Conservation (phyloP, 2,797 vertebrate species). For the Onychomys arenicola region DNA sequence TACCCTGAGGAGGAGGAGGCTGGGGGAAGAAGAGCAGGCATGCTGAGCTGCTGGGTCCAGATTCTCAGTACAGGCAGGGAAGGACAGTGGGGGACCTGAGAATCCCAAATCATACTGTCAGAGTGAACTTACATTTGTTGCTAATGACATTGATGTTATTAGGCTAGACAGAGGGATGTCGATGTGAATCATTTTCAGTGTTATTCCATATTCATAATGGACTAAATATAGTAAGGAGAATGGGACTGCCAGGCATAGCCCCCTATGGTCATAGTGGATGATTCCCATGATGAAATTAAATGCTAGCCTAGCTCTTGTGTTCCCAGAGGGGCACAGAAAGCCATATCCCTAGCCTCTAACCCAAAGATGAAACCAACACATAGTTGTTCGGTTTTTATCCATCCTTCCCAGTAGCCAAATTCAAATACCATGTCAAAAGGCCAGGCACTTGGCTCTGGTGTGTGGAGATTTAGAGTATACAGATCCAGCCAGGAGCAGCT, state of each 20-base stretch:
- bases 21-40: rapidly evolving
- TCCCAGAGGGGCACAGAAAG: conserved; percentile 81
- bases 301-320: conserved; percentile 86
- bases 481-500: conserved; percentile 45
- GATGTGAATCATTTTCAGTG: conserved; percentile 94
- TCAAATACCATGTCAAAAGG: conserved; percentile 59
- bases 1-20: background rate
- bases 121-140: conserved; percentile 83
- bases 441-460: background rate
- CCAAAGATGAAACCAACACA: conserved; percentile 71
- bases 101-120: conserved; percentile 84
- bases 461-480: background rate
- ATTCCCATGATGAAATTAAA: conserved; percentile 91
- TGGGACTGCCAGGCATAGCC: conserved; percentile 91
- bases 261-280: conserved; percentile 90
- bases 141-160: conserved; percentile 92
- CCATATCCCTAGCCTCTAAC: conserved; percentile 74
- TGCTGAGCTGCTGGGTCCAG: background rate
- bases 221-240: conserved; percentile 93
- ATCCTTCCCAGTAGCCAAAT: conserved; percentile 79
- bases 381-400: conserved; percentile 72
- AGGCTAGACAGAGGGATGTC: conserved; percentile 94
- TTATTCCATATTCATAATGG: conserved; percentile 95
- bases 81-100: conserved; percentile 70
- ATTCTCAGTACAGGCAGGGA: conserved; percentile 77